phyloP scores from a whole-genome alignment of 2,797 vertebrate genomes.

The Enteromius viviparus region DNA sequence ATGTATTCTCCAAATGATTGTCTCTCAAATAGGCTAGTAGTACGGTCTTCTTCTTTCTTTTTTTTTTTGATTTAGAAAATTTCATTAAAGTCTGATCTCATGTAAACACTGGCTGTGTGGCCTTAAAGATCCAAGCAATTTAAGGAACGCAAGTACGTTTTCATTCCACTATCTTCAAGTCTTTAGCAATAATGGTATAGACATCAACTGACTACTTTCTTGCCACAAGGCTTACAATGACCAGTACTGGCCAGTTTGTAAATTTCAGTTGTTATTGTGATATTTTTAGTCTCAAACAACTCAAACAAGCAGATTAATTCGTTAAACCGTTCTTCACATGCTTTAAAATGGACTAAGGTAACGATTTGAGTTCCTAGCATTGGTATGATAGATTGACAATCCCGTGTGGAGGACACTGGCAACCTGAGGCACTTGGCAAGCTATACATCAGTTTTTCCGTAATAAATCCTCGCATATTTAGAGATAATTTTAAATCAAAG shows the following conservation, averaged over 20 bases:
- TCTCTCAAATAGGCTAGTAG: not conserved
- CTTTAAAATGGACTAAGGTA: not conserved
- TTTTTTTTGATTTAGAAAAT: not conserved
- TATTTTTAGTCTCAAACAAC: not conserved
- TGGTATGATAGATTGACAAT: constrained; percentile 18
- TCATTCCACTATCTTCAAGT: too few species aligned
- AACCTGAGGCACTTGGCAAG: constrained; percentile 24
- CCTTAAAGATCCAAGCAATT: not conserved
- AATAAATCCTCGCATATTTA: constrained; percentile 15
- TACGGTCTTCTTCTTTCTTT: not conserved
- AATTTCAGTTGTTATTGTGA: not conserved
- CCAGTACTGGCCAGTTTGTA: not conserved
- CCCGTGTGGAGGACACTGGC: not conserved
- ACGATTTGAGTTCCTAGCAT: constrained; percentile 18
- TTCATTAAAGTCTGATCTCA: not conserved
- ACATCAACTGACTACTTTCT: not conserved
- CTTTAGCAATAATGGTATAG: not conserved
- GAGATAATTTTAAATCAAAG: constrained; percentile 34
- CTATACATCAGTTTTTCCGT: not conserved
- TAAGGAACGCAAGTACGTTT: not conserved
- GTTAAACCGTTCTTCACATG: not conserved
- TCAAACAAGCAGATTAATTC: not conserved
- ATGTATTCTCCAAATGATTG: not conserved
- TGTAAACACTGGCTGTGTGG: not conserved
- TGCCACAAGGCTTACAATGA: not conserved